These are phyloP conservation scores for Sturnus vulgaris DNA, from an alignment of 2,113 vertebrate genomes.

Conservation along the genomic window DNA sequence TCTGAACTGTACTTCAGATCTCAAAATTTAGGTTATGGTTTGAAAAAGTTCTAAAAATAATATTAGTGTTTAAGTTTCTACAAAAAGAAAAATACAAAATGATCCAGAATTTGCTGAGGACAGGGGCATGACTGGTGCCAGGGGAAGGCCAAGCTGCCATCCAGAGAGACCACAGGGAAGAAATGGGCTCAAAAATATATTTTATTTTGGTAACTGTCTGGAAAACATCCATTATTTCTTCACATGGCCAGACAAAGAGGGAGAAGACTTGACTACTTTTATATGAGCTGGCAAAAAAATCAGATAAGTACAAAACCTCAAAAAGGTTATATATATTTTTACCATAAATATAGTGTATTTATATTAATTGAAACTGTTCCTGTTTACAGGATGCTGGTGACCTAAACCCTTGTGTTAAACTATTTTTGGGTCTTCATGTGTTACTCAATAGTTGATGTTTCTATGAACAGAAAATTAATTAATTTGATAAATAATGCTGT, in stretches of 20 bases:
- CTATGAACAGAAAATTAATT: not conserved
- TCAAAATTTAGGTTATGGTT: not conserved
- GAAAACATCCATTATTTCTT: not conserved
- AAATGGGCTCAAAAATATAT: not conserved
- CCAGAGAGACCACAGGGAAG: not conserved
- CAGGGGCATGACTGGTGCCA: not conserved
- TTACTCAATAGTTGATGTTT: not conserved
- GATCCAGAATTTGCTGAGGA: not conserved
- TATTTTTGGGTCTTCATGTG: not conserved
- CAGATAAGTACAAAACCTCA: not conserved
- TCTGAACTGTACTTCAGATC: not conserved
- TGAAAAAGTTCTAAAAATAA: not conserved
- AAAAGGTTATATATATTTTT: not conserved
- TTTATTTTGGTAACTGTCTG: not conserved
- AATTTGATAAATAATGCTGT: not conserved
- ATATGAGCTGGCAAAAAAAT: not conserved
- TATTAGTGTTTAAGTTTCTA: not conserved
- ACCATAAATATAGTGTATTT: not conserved
- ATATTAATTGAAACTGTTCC: not conserved
- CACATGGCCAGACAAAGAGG: not conserved
- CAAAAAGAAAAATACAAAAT: not conserved
- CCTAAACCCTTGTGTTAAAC: not conserved
- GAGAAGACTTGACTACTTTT: not conserved
- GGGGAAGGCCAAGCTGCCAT: not conserved
- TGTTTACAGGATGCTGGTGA: not conserved